These are phyloP conservation scores for Serilophus lunatus DNA, from an alignment of 2,113 vertebrate species.

Conservation along the genomic window DNA sequence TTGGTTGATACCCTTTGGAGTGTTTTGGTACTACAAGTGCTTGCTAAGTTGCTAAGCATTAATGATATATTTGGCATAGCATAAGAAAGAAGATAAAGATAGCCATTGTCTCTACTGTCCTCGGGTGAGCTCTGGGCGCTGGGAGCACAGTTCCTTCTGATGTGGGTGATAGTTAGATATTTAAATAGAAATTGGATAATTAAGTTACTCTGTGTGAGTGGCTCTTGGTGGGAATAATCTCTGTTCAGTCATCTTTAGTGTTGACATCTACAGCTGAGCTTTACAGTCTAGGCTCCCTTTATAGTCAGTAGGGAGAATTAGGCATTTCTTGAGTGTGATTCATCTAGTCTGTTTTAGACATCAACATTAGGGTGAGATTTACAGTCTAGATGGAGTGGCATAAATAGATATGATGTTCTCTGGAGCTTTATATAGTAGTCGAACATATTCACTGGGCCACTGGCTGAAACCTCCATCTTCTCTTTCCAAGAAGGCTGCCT, in stretches of 20 bases:
- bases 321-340: constrained; percentile 53
- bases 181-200: background rate
- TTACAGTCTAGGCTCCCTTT: background rate
- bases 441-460: background rate
- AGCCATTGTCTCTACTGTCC: background rate
- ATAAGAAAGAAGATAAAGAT: background rate
- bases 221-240: background rate
- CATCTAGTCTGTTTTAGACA: constrained; percentile 38
- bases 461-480: background rate
- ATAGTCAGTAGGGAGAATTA: background rate
- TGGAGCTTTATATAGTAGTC: constrained; percentile 43
- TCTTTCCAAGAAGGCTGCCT: background rate
- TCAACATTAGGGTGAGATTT: constrained; percentile 37
- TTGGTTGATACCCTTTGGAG: background rate
- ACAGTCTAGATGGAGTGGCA: constrained; percentile 20
- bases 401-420: constrained; percentile 40
- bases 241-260: background rate
- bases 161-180: background rate
- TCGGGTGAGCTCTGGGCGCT: background rate
- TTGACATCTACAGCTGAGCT: constrained; percentile 1
- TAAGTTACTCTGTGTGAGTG: background rate
- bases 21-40: background rate
- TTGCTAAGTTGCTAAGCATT: background rate
- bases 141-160: background rate
- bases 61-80: background rate